These are phyloP conservation scores for Ceratina australensis DNA, from an alignment of 1,140 invertebrate genomes.

Conservation along the genomic window DNA sequence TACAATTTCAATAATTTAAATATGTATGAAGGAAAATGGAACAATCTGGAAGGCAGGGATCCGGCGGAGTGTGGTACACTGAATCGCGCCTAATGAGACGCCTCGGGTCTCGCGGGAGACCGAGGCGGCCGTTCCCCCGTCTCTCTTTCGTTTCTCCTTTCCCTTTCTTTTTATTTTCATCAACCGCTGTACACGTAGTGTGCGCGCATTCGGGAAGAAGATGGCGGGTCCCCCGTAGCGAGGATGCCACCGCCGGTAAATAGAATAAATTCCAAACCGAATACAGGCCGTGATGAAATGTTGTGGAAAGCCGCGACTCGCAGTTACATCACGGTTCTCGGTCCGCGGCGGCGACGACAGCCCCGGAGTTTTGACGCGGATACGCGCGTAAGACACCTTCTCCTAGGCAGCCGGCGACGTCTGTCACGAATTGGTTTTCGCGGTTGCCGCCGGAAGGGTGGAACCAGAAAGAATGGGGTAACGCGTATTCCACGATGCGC, in stretches of 20 bases:
- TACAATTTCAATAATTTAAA: conserved; percentile 79
- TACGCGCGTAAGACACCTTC: conserved; percentile 22
- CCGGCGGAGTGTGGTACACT: conserved; percentile 71
- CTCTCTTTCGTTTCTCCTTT: conserved; percentile 45
- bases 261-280: conserved; percentile 68
- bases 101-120: conserved; percentile 65
- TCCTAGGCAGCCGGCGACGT: conserved; percentile 54
- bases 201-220: not conserved
- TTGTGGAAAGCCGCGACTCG: conserved; percentile 57
- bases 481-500: conserved; percentile 29
- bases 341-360: conserved; percentile 51
- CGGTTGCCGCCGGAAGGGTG: not conserved
- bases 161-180: conserved; percentile 50
- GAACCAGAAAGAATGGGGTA: conserved; percentile 32
- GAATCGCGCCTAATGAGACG: conserved; percentile 78
- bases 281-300: conserved; percentile 54
- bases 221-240: conserved; percentile 2
- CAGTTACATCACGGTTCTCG: conserved; percentile 39
- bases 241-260: conserved; percentile 53
- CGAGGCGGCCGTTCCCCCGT: conserved; percentile 19
- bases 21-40: conserved; percentile 79
- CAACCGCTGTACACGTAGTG: conserved; percentile 12
- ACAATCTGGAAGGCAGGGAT: conserved; percentile 75
- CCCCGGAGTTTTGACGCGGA: conserved; percentile 48
- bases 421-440: conserved; percentile 57